Base-by-base conservation (phyloP, 2,113 vertebrate genomes). In the Grallaria varia region DNA sequence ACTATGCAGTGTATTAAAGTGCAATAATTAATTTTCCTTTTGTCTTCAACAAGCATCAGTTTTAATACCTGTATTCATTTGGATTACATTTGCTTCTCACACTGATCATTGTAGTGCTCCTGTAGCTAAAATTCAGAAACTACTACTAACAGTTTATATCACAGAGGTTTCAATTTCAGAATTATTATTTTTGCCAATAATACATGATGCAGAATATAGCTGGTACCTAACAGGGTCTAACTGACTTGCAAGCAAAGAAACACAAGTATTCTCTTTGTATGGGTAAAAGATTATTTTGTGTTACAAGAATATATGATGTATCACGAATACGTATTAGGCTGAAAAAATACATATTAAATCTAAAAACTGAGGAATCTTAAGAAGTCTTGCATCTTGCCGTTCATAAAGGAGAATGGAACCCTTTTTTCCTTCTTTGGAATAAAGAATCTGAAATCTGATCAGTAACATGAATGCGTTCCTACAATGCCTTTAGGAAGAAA, bases 401-500 rank as follows among this genome's bases (percentile, higher is more conserved):
- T 25, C 52, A 59, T 64, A 27, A 0, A 64, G 58, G 74, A 76
- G 86, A 93, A 82, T 9, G 4, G 30, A 50, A 92, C 33, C n/a
- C 4, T 69, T 90, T 52, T 71, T 73, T 67, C 14, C 33, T 77
- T 56, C 60, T 63, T 64, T n/a, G 14, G 72, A 95, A 79, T 66
- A 87, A 94, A 87, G 71, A 31, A 86, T 85, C 67, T 95, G 80
- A 95, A 96, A 94, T 95, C 74, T 94, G 93, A 97, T 96, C 93
- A 89, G 81, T 21, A 94, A 86, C 68, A 88, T 8, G 76, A 95
- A 75, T 63, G 92, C 8, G 2, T 89, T 93, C 92, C 76, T 97
- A 78, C 77, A 93, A 90, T 94, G 96, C 90, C 92, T 93, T 91
- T 81, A 97, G 91, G 89, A 96, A 96, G 91, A 96, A 96, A 96